phyloP scores from a whole-genome alignment of 2,113 vertebrate genomes.

The Fregetta grallaria region DNA sequence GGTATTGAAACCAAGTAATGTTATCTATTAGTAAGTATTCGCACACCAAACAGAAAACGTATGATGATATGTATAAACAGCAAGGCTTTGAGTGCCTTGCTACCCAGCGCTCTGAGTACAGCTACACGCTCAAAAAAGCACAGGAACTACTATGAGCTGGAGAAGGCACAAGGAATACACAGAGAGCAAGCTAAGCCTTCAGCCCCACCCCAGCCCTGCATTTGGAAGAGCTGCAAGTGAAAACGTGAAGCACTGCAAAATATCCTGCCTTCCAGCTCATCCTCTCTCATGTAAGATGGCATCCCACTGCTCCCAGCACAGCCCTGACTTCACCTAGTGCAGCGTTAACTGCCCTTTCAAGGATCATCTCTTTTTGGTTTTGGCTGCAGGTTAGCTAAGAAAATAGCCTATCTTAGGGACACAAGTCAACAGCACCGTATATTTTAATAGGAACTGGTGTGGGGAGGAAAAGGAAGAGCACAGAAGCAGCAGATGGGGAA shows the following conservation, averaged over 20 bases:
- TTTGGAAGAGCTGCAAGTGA: neutral
- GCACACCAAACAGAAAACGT: neutral
- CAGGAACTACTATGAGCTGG: accelerated
- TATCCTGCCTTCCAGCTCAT: neutral
- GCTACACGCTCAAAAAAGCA: neutral
- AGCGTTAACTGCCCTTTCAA: neutral
- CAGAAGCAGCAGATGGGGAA: neutral
- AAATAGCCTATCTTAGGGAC: neutral
- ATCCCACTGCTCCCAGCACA: neutral
- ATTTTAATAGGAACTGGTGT: neutral
- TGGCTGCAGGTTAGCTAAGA: neutral
- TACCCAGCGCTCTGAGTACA: neutral
- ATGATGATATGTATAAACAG: neutral
- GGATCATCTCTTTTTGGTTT: neutral
- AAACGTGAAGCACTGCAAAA: neutral
- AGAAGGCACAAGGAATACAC: neutral
- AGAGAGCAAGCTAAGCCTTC: neutral
- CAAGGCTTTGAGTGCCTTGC: neutral
- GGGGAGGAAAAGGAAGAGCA: neutral
- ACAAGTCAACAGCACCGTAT: neutral
- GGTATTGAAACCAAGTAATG: neutral
- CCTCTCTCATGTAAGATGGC: neutral
- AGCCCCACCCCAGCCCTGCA: neutral
- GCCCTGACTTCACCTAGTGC: neutral
- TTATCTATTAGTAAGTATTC: neutral